Percentiles rank a stretch among this genome's conserved stretches.
Evolutionary conservation across 2,797 vertebrate species (phyloP).

Genomic region (Hippocampus kuda): DNA sequence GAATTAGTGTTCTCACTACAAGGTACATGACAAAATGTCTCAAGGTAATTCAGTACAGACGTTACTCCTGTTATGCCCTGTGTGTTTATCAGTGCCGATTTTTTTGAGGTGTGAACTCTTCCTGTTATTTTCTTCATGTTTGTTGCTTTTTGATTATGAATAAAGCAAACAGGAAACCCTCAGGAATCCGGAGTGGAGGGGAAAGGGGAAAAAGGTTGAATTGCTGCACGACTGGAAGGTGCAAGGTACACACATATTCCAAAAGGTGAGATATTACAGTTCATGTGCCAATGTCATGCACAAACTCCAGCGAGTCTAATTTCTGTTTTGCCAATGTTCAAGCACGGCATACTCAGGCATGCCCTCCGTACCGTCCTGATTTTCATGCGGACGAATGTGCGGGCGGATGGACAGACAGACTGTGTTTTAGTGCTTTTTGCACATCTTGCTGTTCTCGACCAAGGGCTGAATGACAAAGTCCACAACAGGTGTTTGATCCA

Average conservation of each 20-base stretch:
- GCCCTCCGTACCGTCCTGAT: too few species aligned
- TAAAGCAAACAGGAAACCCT: conserved; percentile 25
- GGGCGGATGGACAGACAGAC: too few species aligned
- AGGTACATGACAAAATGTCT: conserved; percentile 12
- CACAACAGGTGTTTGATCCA: too few species aligned
- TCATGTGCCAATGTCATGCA: too few species aligned
- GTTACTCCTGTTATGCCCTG: background rate
- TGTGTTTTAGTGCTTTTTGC: too few species aligned
- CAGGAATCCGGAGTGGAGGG: conserved; percentile 32
- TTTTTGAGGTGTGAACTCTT: conserved; percentile 21
- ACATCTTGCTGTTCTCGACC: too few species aligned
- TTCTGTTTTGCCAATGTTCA: conserved; percentile 1
- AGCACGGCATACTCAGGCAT: background rate
- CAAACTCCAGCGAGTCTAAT: too few species aligned
- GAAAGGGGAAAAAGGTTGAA: conserved; percentile 37
- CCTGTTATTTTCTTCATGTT: conserved; percentile 45
- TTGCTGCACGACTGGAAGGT: conserved; percentile 20
- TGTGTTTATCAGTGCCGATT: background rate
- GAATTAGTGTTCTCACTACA: background rate
- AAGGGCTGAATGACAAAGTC: too few species aligned
- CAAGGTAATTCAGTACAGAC: conserved; percentile 19
- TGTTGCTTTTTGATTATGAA: conserved; percentile 29
- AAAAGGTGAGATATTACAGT: too few species aligned
- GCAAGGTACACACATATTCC: too few species aligned
- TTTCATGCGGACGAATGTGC: too few species aligned